A percentile compares a stretch with the other conserved stretches of the same genome.
These are phyloP conservation scores for Papilio polytes DNA, from an alignment of 1,140 invertebrate species.

Conservation along the genomic window DNA sequence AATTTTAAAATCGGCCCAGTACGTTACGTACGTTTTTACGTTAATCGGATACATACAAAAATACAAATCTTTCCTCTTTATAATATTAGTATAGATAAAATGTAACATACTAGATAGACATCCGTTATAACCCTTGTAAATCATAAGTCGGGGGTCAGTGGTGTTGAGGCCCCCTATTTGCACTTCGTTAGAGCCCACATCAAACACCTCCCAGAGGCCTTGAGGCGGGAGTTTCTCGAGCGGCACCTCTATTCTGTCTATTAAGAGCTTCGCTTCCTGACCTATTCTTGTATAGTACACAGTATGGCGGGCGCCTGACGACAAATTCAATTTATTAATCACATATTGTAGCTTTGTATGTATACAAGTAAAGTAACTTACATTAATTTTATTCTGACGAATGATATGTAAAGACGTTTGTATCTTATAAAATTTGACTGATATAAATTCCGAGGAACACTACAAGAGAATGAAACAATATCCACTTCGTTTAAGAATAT, in stretches of 20 bases:
- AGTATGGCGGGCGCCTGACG: slow-evolving; percentile 90
- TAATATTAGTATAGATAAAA: no score
- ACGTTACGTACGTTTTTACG: no score
- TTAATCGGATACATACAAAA: no score
- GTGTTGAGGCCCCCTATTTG: slow-evolving; percentile 94
- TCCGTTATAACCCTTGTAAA: slow-evolving; percentile 94
- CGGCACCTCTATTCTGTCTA: slow-evolving; percentile 90
- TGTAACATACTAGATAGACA: slow-evolving; percentile 92
- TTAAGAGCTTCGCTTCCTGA: slow-evolving; percentile 88
- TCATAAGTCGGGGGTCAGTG: slow-evolving; percentile 90
- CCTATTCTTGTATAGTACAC: slow-evolving; percentile 92
- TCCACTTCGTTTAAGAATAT: no score
- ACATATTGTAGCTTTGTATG: no score
- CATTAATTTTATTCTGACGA: no score
- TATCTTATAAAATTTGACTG: no score
- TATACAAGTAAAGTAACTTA: neutral
- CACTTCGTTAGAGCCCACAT: slow-evolving; percentile 90
- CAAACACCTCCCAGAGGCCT: slow-evolving; percentile 86
- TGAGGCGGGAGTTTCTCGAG: slow-evolving; percentile 87
- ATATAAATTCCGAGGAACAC: no score
- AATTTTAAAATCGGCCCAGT: no score
- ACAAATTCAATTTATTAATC: slow-evolving; percentile 25
- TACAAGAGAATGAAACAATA: no score
- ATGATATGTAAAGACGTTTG: no score
- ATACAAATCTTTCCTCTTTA: no score